Base-by-base conservation (phyloP, 2,888 invertebrate species). In the Lasioglossum morio region DNA sequence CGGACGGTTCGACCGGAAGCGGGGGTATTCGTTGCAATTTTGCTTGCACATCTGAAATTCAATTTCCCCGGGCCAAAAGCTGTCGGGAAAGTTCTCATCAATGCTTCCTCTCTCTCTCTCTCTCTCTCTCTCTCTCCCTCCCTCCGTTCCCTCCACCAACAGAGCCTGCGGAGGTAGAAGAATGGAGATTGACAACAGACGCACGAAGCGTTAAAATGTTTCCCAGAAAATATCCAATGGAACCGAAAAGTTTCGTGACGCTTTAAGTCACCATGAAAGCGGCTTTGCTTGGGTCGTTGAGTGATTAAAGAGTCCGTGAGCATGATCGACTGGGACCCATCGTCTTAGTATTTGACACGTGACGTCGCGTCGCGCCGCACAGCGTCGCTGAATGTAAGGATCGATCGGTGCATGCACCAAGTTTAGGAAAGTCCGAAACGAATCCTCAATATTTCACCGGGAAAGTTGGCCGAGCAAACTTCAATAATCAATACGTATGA, bases 201-300 rank as follows among this genome's bases (percentile, higher is more conserved):
- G 80, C 72, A 34, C 23, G 57, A 48, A 70, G 48, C 86, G 79
- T 75, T 79, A 82, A 87, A 87, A 73, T 75, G 87, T 75, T 81
- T 70, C 72, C 83, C 77, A 53, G 72, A 80, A 83, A 81, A 81
- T 83, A 83, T 86, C 63, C 73, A 74, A 74, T 69, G 63, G 74
- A 85, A 85, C 69, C 70, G 77, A 79, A 85, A 91, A 91, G 89
- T 91, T 92, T 87, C 86, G 73, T 89, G 88, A 90, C 90, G 88
- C 83, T 83, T 93, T 90, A 91, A 93, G 91, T 91, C 85, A 79
- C 89, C 89, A 88, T 90, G 89, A 91, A 92, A 92, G 92, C 92
- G 86, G 88, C 88, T 92, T 89, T 87, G 85, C 91, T 91, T 90
- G 82, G 85, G 87, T 89, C 89, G 89, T 84, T 82, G 87, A 88